These are phyloP conservation scores for Cantharis flavilabris DNA, from an alignment of 2,888 invertebrate genomes.

Conservation along the genomic window DNA sequence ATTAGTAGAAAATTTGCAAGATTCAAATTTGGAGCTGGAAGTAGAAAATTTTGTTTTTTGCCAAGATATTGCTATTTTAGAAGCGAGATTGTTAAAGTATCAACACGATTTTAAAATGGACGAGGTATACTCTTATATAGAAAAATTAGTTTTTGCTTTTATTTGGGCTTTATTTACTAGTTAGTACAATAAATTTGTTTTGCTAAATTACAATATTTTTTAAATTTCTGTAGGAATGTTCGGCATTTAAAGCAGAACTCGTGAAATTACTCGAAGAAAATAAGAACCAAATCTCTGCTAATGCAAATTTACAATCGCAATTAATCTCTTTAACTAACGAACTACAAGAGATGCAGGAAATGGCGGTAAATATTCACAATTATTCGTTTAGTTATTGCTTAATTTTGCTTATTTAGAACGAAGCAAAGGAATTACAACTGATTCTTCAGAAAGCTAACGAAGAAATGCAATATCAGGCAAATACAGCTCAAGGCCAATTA, in stretches of 20 bases:
- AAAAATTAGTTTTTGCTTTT: not conserved
- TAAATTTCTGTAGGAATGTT: conserved; percentile 6
- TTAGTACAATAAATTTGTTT: not conserved
- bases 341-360: conserved; percentile 16
- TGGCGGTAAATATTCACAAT: conserved; percentile 29
- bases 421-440: conserved; percentile 8
- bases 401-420: not conserved
- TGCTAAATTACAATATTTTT: not conserved
- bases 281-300: conserved; percentile 6
- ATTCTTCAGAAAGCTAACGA: conserved; percentile 1
- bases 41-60: conserved; percentile 48
- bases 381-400: not conserved
- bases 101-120: conserved; percentile 41
- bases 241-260: conserved; percentile 21
- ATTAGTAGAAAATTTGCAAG: conserved; percentile 40
- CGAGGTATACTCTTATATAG: conserved; percentile 41
- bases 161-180: not conserved
- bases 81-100: conserved; percentile 48
- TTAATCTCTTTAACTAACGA: not conserved
- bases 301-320: not conserved
- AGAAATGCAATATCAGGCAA: not conserved
- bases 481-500: not conserved
- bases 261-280: conserved; percentile 19
- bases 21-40: conserved; percentile 49
- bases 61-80: conserved; percentile 49